Conservation (phyloP, 2,888 invertebrate species). For the Drosophila aldrichi region DNA sequence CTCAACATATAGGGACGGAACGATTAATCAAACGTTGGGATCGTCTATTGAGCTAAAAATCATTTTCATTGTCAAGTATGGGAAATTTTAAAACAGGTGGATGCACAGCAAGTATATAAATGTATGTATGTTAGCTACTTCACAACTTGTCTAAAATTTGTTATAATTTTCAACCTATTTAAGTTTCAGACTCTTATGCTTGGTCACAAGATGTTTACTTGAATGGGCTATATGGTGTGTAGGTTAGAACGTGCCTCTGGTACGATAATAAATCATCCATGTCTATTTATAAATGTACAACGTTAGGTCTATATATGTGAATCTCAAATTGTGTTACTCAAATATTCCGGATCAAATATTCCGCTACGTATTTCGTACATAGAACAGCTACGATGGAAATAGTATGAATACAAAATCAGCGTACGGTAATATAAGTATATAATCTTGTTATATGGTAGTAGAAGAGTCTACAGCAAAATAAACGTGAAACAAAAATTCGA, state of each 20-base stretch:
- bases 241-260: constrained; percentile 42
- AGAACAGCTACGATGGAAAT: constrained; percentile 12
- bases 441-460: constrained; percentile 6
- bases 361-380: constrained; percentile 19
- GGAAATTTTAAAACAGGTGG: neutral
- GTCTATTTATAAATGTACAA: constrained; percentile 47
- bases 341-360: constrained; percentile 3
- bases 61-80: constrained; percentile 1
- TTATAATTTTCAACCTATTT: constrained; percentile 64
- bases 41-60: constrained; percentile 11
- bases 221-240: constrained; percentile 26
- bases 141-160: constrained; percentile 33
- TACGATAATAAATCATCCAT: constrained; percentile 18
- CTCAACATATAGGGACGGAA: constrained; percentile 50
- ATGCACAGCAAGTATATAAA: constrained; percentile 6
- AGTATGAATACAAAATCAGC: constrained; percentile 2
- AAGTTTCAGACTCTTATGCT: constrained; percentile 78
- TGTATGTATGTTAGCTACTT: constrained; percentile 6
- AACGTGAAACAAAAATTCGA: constrained; percentile 48
- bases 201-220: constrained; percentile 69
- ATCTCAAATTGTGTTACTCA: constrained; percentile 30
- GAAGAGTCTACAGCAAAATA: constrained; percentile 26
- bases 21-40: constrained; percentile 56
- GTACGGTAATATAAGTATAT: constrained; percentile 22
- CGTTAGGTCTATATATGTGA: constrained; percentile 21